These are phyloP conservation scores for Lucifuga dentata DNA, from an alignment of 2,113 vertebrate genomes.

Conservation along the genomic window DNA sequence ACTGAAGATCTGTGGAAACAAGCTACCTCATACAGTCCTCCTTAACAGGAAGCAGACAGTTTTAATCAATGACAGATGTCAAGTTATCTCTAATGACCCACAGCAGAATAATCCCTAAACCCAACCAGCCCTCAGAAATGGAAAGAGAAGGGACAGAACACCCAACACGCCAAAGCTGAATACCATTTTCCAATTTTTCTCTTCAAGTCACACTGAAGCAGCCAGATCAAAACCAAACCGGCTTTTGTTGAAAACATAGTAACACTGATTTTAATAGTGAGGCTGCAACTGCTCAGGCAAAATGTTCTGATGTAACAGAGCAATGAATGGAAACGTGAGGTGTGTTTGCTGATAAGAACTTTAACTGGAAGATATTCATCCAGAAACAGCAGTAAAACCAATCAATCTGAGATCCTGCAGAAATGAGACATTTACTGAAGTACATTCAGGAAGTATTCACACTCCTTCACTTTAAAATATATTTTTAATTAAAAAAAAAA, in stretches of 20 bases:
- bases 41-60: slow-evolving; percentile 7
- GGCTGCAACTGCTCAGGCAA: background rate
- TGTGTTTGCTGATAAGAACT: background rate
- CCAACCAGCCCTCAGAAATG: background rate
- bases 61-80: slow-evolving; percentile 6
- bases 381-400: too few relatives aligned
- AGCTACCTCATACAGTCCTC: too few relatives aligned
- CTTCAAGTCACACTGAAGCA: background rate
- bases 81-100: slow-evolving; percentile 13
- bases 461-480: too few relatives aligned
- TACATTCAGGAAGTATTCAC: too few relatives aligned
- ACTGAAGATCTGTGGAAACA: too few relatives aligned
- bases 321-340: too few relatives aligned
- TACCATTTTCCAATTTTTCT: slow-evolving; percentile 6
- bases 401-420: too few relatives aligned
- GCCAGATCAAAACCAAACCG: background rate
- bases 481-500: too few relatives aligned
- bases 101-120: slow-evolving; percentile 13
- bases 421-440: too few relatives aligned
- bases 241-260: background rate
- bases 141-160: slow-evolving; percentile 44
- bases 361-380: too few relatives aligned
- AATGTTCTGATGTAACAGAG: too few relatives aligned
- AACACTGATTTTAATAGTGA: background rate
- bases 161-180: slow-evolving; percentile 29